These are phyloP conservation scores for Siphonodentalium dalli DNA, from an alignment of 2,888 invertebrate genomes.

Conservation along the genomic window DNA sequence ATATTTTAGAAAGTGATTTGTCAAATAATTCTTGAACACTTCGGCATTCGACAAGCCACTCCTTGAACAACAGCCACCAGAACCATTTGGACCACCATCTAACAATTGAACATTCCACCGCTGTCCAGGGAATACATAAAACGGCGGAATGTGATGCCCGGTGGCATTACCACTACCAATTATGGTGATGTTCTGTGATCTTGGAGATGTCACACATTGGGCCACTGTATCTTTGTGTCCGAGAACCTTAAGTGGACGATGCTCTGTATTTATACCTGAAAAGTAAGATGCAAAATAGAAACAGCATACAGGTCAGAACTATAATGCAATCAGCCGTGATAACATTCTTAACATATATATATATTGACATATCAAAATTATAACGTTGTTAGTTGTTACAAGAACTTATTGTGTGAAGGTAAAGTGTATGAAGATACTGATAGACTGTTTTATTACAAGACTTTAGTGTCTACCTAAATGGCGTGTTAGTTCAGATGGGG, in stretches of 20 bases:
- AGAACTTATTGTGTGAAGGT: too few relatives aligned
- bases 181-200: conserved; percentile 17
- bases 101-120: neutral
- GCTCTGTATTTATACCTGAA: conserved; percentile 14
- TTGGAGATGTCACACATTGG: conserved; percentile 15
- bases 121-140: conserved; percentile 11
- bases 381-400: too few relatives aligned
- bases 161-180: conserved; percentile 23
- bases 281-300: too few relatives aligned
- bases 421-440: too few relatives aligned
- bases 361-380: too few relatives aligned
- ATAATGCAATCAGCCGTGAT: too few relatives aligned
- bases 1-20: conserved; percentile 1
- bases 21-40: neutral
- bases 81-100: neutral
- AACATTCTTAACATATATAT: too few relatives aligned
- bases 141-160: conserved; percentile 22
- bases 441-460: too few relatives aligned
- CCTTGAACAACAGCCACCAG: neutral
- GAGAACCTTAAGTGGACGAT: conserved; percentile 9
- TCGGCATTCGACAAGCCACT: neutral
- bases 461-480: too few relatives aligned
- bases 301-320: too few relatives aligned
- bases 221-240: conserved; percentile 6
- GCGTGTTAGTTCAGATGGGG: too few relatives aligned